These are phyloP conservation scores for Neelides sp. DNA, from an alignment of 1,140 invertebrate genomes.

Conservation along the genomic window DNA sequence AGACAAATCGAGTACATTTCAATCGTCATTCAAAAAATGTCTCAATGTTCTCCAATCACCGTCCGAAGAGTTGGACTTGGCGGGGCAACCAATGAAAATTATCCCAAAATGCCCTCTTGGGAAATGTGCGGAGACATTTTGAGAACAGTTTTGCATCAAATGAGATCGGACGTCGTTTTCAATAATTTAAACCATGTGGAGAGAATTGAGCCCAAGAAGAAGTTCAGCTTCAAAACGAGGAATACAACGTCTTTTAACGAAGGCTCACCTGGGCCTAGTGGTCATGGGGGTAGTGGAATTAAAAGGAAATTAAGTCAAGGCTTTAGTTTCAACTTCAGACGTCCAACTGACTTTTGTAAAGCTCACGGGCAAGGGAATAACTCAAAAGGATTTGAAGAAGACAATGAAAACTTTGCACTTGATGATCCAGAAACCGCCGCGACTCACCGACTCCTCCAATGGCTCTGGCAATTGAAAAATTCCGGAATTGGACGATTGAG, in stretches of 20 bases:
- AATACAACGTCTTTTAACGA: too few relatives aligned
- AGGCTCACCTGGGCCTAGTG: too few relatives aligned
- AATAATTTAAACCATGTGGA: too few relatives aligned
- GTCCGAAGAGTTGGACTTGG: too few relatives aligned
- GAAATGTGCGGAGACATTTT: conserved; percentile 30
- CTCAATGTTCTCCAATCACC: conserved; percentile 11
- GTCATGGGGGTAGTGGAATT: too few relatives aligned
- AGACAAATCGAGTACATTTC: conserved; percentile 28
- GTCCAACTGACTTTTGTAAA: conserved; percentile 19
- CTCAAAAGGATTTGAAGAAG: conserved; percentile 1
- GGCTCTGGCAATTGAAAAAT: conserved; percentile 28
- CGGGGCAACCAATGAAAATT: not conserved
- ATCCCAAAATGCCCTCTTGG: conserved; percentile 19
- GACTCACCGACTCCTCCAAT: conserved; percentile 26
- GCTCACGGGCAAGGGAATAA: conserved; percentile 5
- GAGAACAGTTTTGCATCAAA: conserved; percentile 27
- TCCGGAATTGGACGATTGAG: conserved; percentile 29
- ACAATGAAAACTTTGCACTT: conserved; percentile 18
- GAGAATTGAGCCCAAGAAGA: too few relatives aligned
- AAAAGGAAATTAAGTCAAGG: too few relatives aligned
- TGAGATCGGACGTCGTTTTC: conserved; percentile 18
- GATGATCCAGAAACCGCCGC: conserved; percentile 28
- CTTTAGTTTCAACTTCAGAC: too few relatives aligned
- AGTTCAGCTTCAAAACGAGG: too few relatives aligned
- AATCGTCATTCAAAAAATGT: conserved; percentile 11